Percentiles rank a stretch among this genome's conserved stretches.
Evolutionary conservation across 2,797 vertebrate genomes (phyloP).

Genomic region (Hydrolagus colliei): DNA sequence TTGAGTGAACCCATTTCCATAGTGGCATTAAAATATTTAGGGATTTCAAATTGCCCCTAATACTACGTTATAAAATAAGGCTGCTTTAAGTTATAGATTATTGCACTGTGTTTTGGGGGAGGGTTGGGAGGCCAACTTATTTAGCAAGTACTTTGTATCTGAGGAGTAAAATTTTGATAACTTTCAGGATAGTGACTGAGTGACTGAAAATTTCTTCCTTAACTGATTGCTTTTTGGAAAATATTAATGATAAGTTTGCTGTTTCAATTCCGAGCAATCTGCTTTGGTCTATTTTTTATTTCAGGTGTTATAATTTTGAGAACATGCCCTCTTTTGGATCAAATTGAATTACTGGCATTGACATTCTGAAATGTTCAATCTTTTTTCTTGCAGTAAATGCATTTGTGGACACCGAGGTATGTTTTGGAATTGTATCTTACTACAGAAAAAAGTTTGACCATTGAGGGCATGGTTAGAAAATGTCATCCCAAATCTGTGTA

Average conservation of each 20-base stretch:
- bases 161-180: not conserved
- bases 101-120: not conserved
- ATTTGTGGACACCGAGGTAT: not conserved
- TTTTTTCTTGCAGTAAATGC: conserved; percentile 5
- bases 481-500: not conserved
- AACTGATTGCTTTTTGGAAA: too few relatives aligned
- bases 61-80: not conserved
- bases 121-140: not conserved
- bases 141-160: not conserved
- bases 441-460: not conserved
- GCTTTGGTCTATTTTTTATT: not conserved
- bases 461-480: not conserved
- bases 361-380: conserved; percentile 2
- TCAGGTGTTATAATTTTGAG: not conserved
- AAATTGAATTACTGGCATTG: not conserved
- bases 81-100: conserved; percentile 1
- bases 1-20: not conserved
- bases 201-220: too few relatives aligned
- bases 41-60: not conserved
- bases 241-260: not conserved
- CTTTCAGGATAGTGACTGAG: not conserved
- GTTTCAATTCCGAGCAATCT: not conserved
- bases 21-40: not conserved
- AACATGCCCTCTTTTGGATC: not conserved
- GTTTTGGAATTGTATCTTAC: not conserved